phyloP scores from a whole-genome alignment of 2,888 invertebrate species.

The Xestia ashworthii region DNA sequence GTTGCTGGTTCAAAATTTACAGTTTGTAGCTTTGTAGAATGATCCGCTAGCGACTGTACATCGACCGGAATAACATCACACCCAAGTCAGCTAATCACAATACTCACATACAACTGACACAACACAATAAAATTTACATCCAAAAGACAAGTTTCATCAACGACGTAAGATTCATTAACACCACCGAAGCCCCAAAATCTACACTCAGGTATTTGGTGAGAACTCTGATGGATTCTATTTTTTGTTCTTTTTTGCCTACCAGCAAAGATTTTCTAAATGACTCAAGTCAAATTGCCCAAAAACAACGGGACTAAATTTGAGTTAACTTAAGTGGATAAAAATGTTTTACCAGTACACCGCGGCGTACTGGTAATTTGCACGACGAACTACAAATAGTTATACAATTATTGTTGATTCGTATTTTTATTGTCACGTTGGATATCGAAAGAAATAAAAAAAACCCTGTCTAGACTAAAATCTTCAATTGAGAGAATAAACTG shows the following conservation, averaged over 20 bases:
- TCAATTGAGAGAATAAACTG: neutral
- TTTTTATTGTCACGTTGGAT: slow-evolving; percentile 11
- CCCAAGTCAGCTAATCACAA: no score
- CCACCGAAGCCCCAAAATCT: no score
- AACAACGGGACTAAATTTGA: slow-evolving; percentile 2
- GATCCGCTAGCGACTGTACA: no score
- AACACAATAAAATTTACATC: no score
- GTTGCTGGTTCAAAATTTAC: no score
- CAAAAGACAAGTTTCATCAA: no score
- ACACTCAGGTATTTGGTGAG: neutral
- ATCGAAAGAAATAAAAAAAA: neutral
- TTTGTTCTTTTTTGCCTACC: neutral
- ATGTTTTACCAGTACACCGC: neutral
- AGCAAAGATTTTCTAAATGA: neutral
- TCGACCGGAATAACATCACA: no score
- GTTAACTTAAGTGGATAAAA: slow-evolving; percentile 11
- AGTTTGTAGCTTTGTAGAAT: no score
- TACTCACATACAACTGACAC: no score
- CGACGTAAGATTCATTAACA: no score
- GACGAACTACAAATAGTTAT: slow-evolving; percentile 1
- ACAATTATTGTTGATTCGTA: neutral
- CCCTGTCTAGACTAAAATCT: neutral
- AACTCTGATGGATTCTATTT: neutral
- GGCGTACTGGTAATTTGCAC: slow-evolving; percentile 11
- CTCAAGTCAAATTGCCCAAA: neutral